Evolutionary conservation across 2,888 invertebrate species (phyloP).

Genomic region (Lepetodrilus schrolli): DNA sequence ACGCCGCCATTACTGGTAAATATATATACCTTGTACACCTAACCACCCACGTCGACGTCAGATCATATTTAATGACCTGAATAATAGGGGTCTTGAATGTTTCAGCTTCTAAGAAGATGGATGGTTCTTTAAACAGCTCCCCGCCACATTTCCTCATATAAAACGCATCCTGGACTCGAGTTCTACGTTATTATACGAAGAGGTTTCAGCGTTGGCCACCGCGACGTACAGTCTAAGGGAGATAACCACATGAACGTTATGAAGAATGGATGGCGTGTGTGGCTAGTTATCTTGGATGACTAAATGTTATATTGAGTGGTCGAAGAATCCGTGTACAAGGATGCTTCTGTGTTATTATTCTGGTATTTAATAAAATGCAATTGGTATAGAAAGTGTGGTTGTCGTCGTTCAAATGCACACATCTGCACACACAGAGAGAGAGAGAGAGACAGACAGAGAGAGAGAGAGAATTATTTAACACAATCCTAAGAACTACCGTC

Average conservation of each 20-base stretch:
- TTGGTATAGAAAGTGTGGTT: too few relatives aligned
- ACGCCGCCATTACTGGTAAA: too few relatives aligned
- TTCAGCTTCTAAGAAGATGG: slow-evolving; percentile 3
- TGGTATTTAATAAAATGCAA: too few relatives aligned
- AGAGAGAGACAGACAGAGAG: too few relatives aligned
- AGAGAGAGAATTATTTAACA: too few relatives aligned
- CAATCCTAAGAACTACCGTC: too few relatives aligned
- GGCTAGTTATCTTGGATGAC: not conserved
- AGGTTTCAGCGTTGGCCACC: not conserved
- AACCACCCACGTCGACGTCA: not conserved
- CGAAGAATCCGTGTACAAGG: too few relatives aligned
- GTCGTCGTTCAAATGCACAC: too few relatives aligned
- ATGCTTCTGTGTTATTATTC: too few relatives aligned
- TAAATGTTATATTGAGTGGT: too few relatives aligned
- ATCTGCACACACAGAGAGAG: too few relatives aligned
- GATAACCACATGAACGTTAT: not conserved
- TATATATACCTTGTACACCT: not conserved
- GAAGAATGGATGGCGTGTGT: not conserved
- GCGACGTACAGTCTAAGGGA: not conserved
- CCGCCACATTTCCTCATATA: slow-evolving; percentile 3
- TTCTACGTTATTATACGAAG: not conserved
- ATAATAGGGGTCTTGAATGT: slow-evolving; percentile 10
- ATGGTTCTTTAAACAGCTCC: not conserved
- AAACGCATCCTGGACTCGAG: not conserved
- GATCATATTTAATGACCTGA: slow-evolving; percentile 8